phyloP scores from a whole-genome alignment of 2,888 invertebrate genomes.

The Plebejus melissa region DNA sequence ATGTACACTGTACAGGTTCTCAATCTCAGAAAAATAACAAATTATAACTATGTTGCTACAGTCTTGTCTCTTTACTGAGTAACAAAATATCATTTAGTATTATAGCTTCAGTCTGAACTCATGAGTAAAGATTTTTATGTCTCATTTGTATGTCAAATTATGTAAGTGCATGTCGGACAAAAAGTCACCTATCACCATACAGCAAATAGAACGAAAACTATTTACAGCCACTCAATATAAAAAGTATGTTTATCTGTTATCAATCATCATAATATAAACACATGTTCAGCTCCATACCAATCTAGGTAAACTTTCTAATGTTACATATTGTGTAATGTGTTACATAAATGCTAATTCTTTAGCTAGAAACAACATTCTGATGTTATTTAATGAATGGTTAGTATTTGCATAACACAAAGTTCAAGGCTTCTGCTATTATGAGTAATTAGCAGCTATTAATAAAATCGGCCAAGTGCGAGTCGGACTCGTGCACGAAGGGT shows the following conservation, averaged over 20 bases:
- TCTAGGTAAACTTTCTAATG: constrained; percentile 8
- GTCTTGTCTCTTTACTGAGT: background rate
- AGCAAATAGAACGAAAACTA: too few species aligned
- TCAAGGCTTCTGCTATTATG: background rate
- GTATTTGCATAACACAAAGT: background rate
- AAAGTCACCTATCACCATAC: too few species aligned
- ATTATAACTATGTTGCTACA: background rate
- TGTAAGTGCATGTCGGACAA: too few species aligned
- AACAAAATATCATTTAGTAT: background rate
- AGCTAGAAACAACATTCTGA: background rate
- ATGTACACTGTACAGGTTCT: background rate
- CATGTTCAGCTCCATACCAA: background rate
- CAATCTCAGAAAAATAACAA: background rate
- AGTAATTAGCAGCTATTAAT: background rate
- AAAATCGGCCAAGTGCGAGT: too few species aligned
- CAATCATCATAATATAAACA: background rate
- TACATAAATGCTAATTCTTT: background rate
- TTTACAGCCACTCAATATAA: too few species aligned
- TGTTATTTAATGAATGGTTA: background rate
- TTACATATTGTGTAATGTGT: background rate
- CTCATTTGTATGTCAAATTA: too few species aligned
- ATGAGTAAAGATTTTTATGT: too few species aligned
- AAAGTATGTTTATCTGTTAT: too few species aligned
- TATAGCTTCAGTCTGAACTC: background rate
- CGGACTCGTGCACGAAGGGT: too few species aligned